Conservation (phyloP, 2,797 vertebrate species). For the Bufotes viridis region DNA sequence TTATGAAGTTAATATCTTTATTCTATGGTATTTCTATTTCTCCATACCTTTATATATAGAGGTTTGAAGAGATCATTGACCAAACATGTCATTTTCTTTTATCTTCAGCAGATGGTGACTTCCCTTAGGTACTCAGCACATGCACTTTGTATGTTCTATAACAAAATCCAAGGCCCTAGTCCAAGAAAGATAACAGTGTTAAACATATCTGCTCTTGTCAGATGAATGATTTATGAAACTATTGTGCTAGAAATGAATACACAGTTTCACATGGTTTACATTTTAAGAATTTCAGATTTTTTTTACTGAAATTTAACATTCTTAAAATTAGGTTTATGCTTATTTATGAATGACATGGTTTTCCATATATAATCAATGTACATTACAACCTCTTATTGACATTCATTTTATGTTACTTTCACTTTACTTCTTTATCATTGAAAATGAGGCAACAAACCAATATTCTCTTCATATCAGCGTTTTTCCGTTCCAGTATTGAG, state of each 20-base stretch:
- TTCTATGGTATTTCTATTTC: not conserved
- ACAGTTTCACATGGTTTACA: too few species aligned
- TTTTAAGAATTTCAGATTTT: too few species aligned
- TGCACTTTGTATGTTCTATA: slow-evolving; percentile 62
- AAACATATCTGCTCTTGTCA: slow-evolving; percentile 76
- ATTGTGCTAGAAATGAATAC: not conserved
- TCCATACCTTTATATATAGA: not conserved
- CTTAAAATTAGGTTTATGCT: too few species aligned
- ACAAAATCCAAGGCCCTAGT: slow-evolving; percentile 72
- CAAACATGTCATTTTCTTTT: slow-evolving; percentile 22
- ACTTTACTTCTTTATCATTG: too few species aligned
- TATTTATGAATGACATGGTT: too few species aligned
- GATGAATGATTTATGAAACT: not conserved
- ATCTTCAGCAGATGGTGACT: slow-evolving; percentile 72
- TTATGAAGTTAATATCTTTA: not conserved
- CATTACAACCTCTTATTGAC: too few species aligned
- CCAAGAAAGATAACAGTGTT: slow-evolving; percentile 23
- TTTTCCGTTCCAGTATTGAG: too few species aligned
- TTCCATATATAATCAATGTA: too few species aligned
- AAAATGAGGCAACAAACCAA: too few species aligned
- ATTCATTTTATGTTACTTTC: too few species aligned
- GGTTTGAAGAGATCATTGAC: not conserved
- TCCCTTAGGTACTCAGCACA: slow-evolving; percentile 71
- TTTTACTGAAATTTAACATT: too few species aligned
- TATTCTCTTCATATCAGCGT: too few species aligned